Percentiles rank a stretch among this genome's conserved stretches.
phyloP scores from a whole-genome alignment of 2,113 vertebrate genomes.

The Sinocyclocheilus anshuiensis region DNA sequence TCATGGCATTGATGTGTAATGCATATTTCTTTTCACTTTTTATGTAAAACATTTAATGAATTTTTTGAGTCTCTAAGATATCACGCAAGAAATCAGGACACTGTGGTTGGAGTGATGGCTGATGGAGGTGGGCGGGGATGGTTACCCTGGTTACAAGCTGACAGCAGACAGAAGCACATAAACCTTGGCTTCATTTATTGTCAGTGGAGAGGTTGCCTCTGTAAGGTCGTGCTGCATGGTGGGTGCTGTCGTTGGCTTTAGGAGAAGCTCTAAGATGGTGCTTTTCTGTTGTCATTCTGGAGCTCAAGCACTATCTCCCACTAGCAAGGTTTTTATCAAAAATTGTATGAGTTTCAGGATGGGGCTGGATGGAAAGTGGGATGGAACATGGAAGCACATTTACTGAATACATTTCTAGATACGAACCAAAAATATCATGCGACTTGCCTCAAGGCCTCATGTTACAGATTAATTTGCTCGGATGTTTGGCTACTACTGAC shows the following conservation, averaged over 20 bases:
- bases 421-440: not conserved
- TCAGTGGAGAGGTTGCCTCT: constrained; percentile 4
- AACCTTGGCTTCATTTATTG: constrained; percentile 27
- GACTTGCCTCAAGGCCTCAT: not conserved
- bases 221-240: not conserved
- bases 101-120: constrained; percentile 1
- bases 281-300: constrained; percentile 6
- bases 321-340: not conserved
- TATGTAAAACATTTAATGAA: not conserved
- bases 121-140: constrained; percentile 12
- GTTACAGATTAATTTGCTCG: not conserved
- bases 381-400: not conserved
- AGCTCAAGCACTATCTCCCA: not conserved
- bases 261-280: not conserved
- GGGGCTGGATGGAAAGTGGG: not conserved
- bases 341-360: not conserved
- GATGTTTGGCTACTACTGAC: not conserved
- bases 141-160: constrained; percentile 34
- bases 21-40: constrained; percentile 1
- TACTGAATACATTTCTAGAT: not conserved
- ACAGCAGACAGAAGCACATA: constrained; percentile 7
- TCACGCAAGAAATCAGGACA: constrained; percentile 36
- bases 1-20: not conserved
- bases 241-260: not conserved
- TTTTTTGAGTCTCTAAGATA: not conserved